phyloP scores from a whole-genome alignment of 2,797 vertebrate genomes.

The Nyctalus aviator region DNA sequence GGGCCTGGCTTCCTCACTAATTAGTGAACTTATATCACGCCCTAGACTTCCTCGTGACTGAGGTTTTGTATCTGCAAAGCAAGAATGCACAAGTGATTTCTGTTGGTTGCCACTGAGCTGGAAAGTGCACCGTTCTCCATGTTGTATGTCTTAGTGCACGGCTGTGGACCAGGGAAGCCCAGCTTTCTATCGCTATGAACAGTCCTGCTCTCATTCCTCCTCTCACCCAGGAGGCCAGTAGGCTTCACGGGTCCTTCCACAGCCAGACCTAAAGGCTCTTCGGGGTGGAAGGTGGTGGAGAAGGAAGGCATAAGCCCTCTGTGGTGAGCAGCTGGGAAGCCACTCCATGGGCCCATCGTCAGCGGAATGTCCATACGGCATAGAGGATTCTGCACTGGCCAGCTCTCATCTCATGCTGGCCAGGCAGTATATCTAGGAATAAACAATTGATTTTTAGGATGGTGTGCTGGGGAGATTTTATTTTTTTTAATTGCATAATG shows the following conservation, averaged over 20 bases:
- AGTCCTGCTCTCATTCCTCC: not conserved
- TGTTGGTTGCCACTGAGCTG: not conserved
- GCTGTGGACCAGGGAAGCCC: not conserved
- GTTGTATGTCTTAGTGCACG: not conserved
- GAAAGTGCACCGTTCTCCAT: not conserved
- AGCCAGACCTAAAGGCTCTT: not conserved
- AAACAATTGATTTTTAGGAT: not conserved
- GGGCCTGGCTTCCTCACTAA: not conserved
- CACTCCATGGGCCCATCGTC: not conserved
- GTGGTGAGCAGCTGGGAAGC: not conserved
- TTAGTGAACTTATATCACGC: not conserved
- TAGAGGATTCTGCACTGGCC: no score
- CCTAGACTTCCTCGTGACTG: not conserved
- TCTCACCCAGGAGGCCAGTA: not conserved
- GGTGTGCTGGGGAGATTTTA: not conserved
- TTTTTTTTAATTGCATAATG: not conserved
- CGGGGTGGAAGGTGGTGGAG: not conserved
- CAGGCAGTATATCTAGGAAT: not conserved
- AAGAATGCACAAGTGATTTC: not conserved
- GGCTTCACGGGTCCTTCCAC: not conserved
- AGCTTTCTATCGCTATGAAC: not conserved
- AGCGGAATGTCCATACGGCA: not conserved
- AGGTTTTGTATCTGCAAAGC: not conserved
- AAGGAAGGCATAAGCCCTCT: not conserved
- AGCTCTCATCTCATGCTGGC: not conserved